Percentiles rank a stretch among this genome's conserved stretches.
Conservation (phyloP, 1,140 invertebrate genomes). For the Lysiphlebus fabarum region DNA sequence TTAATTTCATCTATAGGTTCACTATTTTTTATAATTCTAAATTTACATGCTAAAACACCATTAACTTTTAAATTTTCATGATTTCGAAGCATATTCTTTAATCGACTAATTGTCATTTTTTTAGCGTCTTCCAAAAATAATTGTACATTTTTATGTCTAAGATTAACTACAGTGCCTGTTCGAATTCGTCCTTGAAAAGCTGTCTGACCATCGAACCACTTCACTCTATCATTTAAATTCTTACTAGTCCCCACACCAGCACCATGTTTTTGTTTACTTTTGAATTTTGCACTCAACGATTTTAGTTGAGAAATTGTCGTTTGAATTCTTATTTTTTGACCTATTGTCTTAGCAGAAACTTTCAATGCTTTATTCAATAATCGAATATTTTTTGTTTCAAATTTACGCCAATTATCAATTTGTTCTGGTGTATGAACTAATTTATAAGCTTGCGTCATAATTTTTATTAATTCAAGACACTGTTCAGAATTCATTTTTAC, state of each 20-base stretch:
- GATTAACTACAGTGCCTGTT: conserved; percentile 19
- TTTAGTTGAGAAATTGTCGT: background rate
- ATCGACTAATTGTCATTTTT: background rate
- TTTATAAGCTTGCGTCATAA: no score
- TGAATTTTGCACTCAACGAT: background rate
- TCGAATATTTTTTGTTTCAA: background rate
- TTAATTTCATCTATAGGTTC: conserved; percentile 17
- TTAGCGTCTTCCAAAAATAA: conserved; percentile 16
- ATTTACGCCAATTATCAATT: no score
- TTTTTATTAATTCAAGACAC: no score
- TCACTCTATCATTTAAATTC: background rate
- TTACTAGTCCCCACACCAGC: background rate
- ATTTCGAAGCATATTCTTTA: conserved; percentile 11
- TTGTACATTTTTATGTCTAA: conserved; percentile 17
- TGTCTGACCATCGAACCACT: conserved; percentile 10
- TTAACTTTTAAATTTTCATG: conserved; percentile 25
- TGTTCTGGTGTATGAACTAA: no score
- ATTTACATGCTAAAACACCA: conserved; percentile 14
- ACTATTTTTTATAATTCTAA: conserved; percentile 16
- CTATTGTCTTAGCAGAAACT: background rate
- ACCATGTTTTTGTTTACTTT: background rate
- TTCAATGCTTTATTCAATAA: background rate
- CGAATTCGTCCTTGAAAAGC: conserved; percentile 6
- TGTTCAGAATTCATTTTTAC: no score
- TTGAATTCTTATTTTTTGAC: background rate